Conservation (phyloP, 53 echinoderm and acorn worm genomes). For the Patiria pectinifera region DNA sequence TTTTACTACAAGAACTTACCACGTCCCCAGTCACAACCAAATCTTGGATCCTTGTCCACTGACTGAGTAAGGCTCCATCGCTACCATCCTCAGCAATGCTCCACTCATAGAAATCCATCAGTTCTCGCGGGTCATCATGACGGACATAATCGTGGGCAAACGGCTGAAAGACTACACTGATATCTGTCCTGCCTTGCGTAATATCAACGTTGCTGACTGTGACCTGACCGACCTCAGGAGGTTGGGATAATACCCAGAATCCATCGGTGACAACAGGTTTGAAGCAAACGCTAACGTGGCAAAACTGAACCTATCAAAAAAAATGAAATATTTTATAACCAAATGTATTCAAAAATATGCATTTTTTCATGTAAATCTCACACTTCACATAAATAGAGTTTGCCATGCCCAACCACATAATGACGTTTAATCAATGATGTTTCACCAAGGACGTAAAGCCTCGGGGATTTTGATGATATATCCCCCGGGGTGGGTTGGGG, state of each 20-base stretch:
- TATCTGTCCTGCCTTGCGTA: neutral
- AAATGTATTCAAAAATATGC: neutral
- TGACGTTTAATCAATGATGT: too few species aligned
- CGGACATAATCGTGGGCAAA: slow-evolving; percentile 49
- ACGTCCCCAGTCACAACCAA: neutral
- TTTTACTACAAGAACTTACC: neutral
- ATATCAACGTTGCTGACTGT: slow-evolving; percentile 7
- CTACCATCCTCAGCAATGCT: slow-evolving; percentile 34
- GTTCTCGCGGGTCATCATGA: slow-evolving; percentile 8
- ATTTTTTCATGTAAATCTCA: too few species aligned
- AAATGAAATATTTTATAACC: too few species aligned
- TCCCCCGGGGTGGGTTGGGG: too few species aligned
- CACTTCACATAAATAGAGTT: too few species aligned
- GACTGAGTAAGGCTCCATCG: slow-evolving; percentile 39
- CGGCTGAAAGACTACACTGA: slow-evolving; percentile 35
- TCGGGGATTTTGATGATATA: too few species aligned
- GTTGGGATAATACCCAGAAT: slow-evolving; percentile 62
- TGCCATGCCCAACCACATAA: too few species aligned
- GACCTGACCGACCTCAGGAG: slow-evolving; percentile 44
- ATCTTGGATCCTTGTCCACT: slow-evolving; percentile 18
- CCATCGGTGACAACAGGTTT: slow-evolving; percentile 58
- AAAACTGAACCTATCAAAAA: neutral
- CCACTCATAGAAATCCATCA: slow-evolving; percentile 72
- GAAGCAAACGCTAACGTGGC: slow-evolving; percentile 64
- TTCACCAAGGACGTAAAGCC: too few species aligned